These are phyloP conservation scores for Clarias magur DNA, from an alignment of 2,113 vertebrate species.

Conservation along the genomic window DNA sequence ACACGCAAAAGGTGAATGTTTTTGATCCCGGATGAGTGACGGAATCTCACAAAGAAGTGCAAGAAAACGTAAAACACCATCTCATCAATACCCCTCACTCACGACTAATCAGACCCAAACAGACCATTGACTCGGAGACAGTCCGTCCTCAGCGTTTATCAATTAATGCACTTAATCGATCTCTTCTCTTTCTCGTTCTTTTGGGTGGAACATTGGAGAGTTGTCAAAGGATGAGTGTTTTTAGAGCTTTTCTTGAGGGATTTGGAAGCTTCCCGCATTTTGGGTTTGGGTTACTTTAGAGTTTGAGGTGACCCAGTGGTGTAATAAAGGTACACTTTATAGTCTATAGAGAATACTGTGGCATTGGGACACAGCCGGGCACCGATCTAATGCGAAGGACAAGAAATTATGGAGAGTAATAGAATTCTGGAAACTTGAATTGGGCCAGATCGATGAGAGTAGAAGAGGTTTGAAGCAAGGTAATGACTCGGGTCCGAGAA, in stretches of 20 bases:
- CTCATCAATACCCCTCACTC: constrained; percentile 45
- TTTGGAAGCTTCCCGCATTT: background rate
- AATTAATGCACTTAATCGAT: constrained; percentile 55
- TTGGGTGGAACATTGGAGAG: background rate
- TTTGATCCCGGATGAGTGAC: constrained; percentile 16
- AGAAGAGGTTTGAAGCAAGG: constrained; percentile 26
- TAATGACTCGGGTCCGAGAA: constrained; percentile 41
- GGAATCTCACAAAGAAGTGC: constrained; percentile 6
- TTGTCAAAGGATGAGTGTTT: constrained; percentile 21
- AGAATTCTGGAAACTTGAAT: constrained; percentile 41
- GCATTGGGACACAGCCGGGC: background rate
- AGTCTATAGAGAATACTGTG: background rate
- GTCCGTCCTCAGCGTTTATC: constrained; percentile 44
- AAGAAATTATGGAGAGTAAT: constrained; percentile 45
- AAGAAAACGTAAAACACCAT: background rate
- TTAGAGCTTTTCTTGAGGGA: constrained; percentile 5
- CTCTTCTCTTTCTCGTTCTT: constrained; percentile 8
- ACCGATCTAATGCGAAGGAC: constrained; percentile 25
- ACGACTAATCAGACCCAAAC: constrained; percentile 48
- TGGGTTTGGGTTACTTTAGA: constrained; percentile 27
- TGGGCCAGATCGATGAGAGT: constrained; percentile 15
- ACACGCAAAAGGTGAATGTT: constrained; percentile 7
- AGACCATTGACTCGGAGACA: constrained; percentile 48
- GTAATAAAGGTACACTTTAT: constrained; percentile 32
- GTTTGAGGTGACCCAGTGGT: constrained; percentile 31